Percentiles rank a stretch among this genome's conserved stretches.
phyloP scores from a whole-genome alignment of 2,113 vertebrate genomes.

The Anguilla rostrata region DNA sequence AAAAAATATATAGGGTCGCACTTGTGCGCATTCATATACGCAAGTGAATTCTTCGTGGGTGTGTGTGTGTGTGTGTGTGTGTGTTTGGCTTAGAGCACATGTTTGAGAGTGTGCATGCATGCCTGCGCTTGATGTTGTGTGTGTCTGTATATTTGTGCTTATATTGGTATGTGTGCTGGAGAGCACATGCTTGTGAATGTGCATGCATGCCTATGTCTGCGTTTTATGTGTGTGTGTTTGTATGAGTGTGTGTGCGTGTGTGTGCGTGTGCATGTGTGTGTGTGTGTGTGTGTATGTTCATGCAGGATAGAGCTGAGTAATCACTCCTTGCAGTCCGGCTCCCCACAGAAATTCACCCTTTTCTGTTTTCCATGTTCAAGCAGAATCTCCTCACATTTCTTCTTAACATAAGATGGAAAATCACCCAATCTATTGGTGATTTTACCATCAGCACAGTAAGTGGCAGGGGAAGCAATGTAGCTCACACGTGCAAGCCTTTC shows the following conservation, averaged over 20 bases:
- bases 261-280: background rate
- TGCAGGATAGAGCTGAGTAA: conserved; percentile 60
- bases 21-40: conserved; percentile 36
- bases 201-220: background rate
- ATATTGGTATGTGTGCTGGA: no score
- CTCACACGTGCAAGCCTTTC: no score
- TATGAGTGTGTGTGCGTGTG: background rate
- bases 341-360: conserved; percentile 43
- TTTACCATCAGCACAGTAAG: background rate
- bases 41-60: conserved; percentile 32
- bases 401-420: background rate
- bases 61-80: background rate
- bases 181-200: background rate
- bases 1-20: conserved; percentile 59
- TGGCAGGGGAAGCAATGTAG: background rate
- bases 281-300: background rate
- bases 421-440: background rate
- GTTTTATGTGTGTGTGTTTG: background rate
- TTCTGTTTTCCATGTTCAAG: conserved; percentile 20
- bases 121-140: background rate
- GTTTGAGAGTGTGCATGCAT: background rate
- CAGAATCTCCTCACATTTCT: background rate
- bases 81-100: background rate
- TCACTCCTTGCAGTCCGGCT: conserved; percentile 40
- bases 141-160: no score